These are phyloP conservation scores for Drosophila prolongata DNA, from an alignment of 2,888 invertebrate genomes.

Conservation along the genomic window DNA sequence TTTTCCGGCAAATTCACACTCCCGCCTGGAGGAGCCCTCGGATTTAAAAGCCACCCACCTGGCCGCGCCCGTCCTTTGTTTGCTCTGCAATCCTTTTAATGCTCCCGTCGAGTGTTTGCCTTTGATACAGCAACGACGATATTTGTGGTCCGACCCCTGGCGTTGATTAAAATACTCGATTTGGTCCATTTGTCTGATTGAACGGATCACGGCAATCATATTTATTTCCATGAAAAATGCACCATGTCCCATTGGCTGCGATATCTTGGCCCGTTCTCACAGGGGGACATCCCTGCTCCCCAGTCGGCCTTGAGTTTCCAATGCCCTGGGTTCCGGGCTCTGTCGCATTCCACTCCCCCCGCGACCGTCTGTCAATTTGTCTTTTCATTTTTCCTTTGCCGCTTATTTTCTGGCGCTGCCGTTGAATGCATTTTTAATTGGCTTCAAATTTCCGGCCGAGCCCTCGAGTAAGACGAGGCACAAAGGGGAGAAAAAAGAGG, in stretches of 20 bases:
- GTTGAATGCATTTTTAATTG: constrained; percentile 71
- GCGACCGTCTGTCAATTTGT: constrained; percentile 63
- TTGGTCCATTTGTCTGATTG: constrained; percentile 60
- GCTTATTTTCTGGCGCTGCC: constrained; percentile 60
- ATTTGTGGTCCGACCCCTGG: constrained; percentile 25
- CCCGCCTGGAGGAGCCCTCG: constrained; percentile 47
- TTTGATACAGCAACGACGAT: constrained; percentile 39
- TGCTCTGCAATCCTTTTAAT: constrained; percentile 62
- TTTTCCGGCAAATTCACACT: constrained; percentile 56
- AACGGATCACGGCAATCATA: constrained; percentile 52
- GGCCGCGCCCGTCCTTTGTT: constrained; percentile 33
- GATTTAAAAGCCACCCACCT: constrained; percentile 45
- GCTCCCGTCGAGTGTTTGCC: constrained; percentile 61
- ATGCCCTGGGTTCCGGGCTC: constrained; percentile 5
- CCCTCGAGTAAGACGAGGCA: constrained; percentile 33
- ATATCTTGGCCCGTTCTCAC: constrained; percentile 8
- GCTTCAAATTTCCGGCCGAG: constrained; percentile 63
- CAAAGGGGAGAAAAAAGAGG: constrained; percentile 32
- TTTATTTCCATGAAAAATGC: constrained; percentile 47
- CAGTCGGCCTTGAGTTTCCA: constrained; percentile 21
- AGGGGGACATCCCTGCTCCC: not conserved
- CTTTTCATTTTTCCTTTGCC: constrained; percentile 38
- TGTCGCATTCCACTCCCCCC: constrained; percentile 24
- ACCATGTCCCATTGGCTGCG: constrained; percentile 5
- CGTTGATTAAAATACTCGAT: constrained; percentile 42